A percentile compares a stretch with the other conserved stretches of the same genome.
phyloP scores from a whole-genome alignment of 1,140 invertebrate genomes.

The Cardiocondyla obscurior region DNA sequence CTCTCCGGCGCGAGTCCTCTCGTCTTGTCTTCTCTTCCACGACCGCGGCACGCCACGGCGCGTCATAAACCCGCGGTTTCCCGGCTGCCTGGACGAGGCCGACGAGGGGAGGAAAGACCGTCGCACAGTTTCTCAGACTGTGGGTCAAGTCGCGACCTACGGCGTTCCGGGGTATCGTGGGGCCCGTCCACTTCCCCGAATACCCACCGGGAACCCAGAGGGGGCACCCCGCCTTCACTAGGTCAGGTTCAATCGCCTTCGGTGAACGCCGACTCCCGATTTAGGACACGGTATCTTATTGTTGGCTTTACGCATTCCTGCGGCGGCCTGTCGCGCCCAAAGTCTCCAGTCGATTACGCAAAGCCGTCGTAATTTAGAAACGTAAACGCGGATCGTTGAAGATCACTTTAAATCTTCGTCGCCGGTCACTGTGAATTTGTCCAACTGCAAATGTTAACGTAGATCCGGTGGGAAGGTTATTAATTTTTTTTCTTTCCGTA shows the following conservation, averaged over 20 bases:
- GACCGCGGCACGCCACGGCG: conserved; percentile 27
- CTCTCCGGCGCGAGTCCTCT: conserved; percentile 53
- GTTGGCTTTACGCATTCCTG: neutral
- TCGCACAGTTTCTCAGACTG: conserved; percentile 62
- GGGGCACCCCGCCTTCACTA: conserved; percentile 13
- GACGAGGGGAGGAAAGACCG: conserved; percentile 3
- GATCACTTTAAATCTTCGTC: neutral
- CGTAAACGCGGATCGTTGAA: too few species aligned
- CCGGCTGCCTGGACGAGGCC: too few species aligned
- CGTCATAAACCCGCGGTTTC: neutral
- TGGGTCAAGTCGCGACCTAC: conserved; percentile 79
- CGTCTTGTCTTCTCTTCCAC: conserved; percentile 55
- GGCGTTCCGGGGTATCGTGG: conserved; percentile 47
- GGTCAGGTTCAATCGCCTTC: conserved; percentile 37
- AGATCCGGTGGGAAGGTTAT: neutral
- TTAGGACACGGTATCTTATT: neutral
- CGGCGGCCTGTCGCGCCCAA: too few species aligned
- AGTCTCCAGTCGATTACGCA: neutral
- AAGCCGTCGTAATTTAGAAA: too few species aligned
- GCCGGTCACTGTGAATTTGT: neutral
- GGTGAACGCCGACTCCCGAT: neutral
- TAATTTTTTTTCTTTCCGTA: neutral
- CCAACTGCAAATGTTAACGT: neutral
- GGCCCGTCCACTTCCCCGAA: conserved; percentile 23
- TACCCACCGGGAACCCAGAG: neutral